Conservation (phyloP, 2,797 vertebrate genomes). For the Halcyon leucocephala region DNA sequence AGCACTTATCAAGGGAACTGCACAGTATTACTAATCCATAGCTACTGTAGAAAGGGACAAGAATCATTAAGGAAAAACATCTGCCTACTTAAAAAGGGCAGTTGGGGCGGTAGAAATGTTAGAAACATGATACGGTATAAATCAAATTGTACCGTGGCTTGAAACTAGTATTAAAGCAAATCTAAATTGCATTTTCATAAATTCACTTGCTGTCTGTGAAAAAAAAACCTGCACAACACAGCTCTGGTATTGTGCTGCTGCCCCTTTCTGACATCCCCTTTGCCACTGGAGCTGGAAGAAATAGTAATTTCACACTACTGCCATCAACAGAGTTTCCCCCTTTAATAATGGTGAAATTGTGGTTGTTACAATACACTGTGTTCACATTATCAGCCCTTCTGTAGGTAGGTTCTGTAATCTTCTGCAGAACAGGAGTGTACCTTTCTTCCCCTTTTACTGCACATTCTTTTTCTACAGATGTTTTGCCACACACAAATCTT, state of each 20-base stretch:
- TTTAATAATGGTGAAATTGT: not conserved
- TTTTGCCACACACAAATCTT: not conserved
- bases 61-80: not conserved
- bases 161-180: not conserved
- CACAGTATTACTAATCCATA: not conserved
- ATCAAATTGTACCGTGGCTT: not conserved
- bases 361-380: not conserved
- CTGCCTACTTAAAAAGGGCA: not conserved
- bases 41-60: not conserved
- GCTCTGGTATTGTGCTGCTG: not conserved
- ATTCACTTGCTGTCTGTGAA: not conserved
- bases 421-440: not conserved
- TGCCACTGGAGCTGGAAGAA: not conserved
- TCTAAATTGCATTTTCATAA: not conserved
- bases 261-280: not conserved
- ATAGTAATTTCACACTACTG: not conserved
- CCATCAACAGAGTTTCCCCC: not conserved
- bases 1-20: not conserved
- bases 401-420: not conserved
- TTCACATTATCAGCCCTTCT: not conserved
- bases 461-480: not conserved
- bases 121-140: not conserved
- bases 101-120: not conserved
- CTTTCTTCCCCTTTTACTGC: not conserved
- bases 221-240: rapidly evolving